Evolutionary conservation across 2,797 vertebrate species (phyloP).

Genomic region (Anniella stebbinsi): DNA sequence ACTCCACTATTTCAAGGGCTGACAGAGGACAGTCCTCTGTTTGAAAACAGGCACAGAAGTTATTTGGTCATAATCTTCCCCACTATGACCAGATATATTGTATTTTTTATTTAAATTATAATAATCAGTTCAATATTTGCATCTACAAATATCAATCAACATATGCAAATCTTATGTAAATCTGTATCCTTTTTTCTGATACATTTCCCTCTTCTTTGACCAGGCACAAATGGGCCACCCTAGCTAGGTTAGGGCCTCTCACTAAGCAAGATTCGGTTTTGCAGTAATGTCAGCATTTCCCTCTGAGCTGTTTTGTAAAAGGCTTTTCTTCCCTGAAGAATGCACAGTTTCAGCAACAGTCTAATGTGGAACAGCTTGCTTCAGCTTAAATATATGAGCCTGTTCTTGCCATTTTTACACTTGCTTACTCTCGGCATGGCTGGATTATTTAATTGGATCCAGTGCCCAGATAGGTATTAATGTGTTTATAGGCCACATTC

Average conservation of each 20-base stretch:
- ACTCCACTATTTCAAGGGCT: neutral
- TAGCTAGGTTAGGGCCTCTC: neutral
- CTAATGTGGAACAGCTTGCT: slow-evolving; percentile 26
- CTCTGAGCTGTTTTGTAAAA: slow-evolving; percentile 35
- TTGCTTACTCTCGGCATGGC: slow-evolving; percentile 56
- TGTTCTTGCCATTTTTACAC: slow-evolving; percentile 50
- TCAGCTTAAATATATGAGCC: slow-evolving; percentile 29
- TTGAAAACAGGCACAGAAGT: neutral
- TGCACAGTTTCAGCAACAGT: slow-evolving; percentile 19
- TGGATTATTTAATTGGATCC: slow-evolving; percentile 77
- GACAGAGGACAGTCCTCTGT: neutral
- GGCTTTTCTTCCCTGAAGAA: slow-evolving; percentile 21
- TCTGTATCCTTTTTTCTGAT: neutral
- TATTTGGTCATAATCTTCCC: neutral
- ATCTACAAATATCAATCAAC: neutral
- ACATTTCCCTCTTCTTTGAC: neutral
- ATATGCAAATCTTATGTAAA: neutral
- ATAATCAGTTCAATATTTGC: neutral
- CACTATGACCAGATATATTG: neutral
- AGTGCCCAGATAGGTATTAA: slow-evolving; percentile 78
- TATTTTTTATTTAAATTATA: neutral
- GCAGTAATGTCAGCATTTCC: slow-evolving; percentile 19
- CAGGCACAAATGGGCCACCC: neutral
- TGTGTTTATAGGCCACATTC: slow-evolving; percentile 71
- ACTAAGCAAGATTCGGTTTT: slow-evolving; percentile 35